phyloP scores from a whole-genome alignment of 1,140 invertebrate species.

The Trichonephila clavata region DNA sequence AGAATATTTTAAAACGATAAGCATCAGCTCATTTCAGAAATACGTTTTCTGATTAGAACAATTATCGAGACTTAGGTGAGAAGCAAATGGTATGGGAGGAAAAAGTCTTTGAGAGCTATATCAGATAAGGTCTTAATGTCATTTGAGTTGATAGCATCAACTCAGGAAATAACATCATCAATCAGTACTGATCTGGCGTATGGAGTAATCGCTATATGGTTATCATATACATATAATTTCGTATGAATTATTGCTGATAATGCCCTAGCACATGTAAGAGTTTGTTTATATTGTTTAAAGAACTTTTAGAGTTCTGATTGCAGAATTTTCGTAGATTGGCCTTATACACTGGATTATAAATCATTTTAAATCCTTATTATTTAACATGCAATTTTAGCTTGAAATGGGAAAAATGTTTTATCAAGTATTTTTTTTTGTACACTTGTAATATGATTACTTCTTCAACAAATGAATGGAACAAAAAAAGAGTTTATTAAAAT shows the following conservation, averaged over 20 bases:
- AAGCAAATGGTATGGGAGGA: not conserved
- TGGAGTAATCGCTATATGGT: not conserved
- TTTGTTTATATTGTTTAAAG: no score
- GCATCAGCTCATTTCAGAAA: not conserved
- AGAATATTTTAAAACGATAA: not conserved
- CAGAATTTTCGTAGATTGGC: no score
- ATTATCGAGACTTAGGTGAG: not conserved
- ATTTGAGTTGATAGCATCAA: not conserved
- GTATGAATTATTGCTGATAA: not conserved
- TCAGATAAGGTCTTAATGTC: not conserved
- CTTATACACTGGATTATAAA: no score
- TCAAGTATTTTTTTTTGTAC: no score
- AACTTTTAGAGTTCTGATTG: no score
- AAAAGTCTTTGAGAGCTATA: not conserved
- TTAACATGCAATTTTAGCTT: no score
- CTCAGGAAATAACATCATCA: slow-evolving; percentile 12
- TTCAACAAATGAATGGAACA: no score
- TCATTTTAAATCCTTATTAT: no score
- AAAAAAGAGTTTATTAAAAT: no score
- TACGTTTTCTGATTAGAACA: not conserved
- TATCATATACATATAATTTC: not conserved
- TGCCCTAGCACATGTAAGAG: no score
- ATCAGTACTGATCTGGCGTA: not conserved
- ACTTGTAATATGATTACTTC: no score
- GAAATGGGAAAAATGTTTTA: no score